A percentile compares a stretch with the other conserved stretches of the same genome.
Evolutionary conservation across 1,140 invertebrate species (phyloP).

Genomic region (Drosophila ohnishii): DNA sequence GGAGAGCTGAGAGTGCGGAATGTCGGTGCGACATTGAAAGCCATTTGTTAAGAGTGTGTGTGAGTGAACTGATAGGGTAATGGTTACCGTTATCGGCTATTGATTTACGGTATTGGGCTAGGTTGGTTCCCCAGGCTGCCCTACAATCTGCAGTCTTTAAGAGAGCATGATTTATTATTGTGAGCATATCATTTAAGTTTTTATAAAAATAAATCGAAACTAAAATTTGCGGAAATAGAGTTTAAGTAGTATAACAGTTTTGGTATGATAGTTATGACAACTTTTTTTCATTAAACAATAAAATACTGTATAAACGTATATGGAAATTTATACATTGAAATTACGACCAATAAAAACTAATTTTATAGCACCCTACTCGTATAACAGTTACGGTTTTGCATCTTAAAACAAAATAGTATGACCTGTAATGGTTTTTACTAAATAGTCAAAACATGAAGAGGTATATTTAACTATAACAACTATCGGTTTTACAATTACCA

Average conservation of each 20-base stretch:
- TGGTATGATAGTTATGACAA: background rate
- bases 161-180: background rate
- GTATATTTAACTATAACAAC: background rate
- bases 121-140: conserved; percentile 17
- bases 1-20: conserved; percentile 16
- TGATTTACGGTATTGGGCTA: conserved; percentile 49
- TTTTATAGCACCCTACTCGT: background rate
- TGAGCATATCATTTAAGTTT: background rate
- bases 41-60: conserved; percentile 21
- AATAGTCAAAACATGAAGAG: background rate
- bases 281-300: background rate
- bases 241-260: background rate
- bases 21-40: conserved; percentile 60
- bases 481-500: background rate
- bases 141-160: conserved; percentile 8
- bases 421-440: background rate
- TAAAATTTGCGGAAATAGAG: background rate
- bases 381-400: background rate
- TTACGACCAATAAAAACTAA: background rate
- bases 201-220: too few relatives aligned
- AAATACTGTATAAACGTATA: background rate
- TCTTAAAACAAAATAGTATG: background rate
- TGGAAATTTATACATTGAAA: background rate
- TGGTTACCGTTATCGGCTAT: conserved; percentile 65
- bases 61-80: conserved; percentile 61